A percentile compares a stretch with the other conserved stretches of the same genome.
Evolutionary conservation across 2,113 vertebrate species (phyloP).

Genomic region (Bucco capensis): DNA sequence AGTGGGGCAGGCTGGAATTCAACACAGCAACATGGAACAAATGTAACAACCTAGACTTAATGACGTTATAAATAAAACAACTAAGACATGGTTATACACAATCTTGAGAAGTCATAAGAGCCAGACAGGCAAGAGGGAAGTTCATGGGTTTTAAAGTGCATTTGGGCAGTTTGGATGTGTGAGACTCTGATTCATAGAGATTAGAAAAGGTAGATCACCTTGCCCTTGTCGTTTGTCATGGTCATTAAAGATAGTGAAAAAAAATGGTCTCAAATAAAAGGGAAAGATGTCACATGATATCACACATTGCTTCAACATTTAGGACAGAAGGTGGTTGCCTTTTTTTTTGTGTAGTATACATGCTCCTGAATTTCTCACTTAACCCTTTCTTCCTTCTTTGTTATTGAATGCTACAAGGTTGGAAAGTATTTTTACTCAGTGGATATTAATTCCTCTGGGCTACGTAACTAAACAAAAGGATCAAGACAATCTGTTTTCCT

Average conservation of each 20-base stretch:
- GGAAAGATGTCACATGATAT: neutral
- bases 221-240: neutral
- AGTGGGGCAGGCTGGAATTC: neutral
- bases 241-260: neutral
- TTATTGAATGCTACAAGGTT: neutral
- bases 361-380: neutral
- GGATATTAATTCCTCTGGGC: neutral
- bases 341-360: neutral
- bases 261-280: neutral
- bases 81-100: neutral
- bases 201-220: neutral
- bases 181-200: neutral
- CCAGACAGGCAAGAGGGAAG: neutral
- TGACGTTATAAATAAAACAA: constrained; percentile 1
- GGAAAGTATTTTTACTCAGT: neutral
- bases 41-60: neutral
- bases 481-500: neutral
- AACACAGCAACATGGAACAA: neutral
- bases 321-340: neutral
- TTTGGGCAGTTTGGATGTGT: neutral
- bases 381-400: neutral
- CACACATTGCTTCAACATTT: neutral
- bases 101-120: neutral
- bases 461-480: neutral
- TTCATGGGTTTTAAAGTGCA: neutral